Evolutionary conservation across 2,113 vertebrate genomes (phyloP).

Genomic region (Lethenteron reissneri): DNA sequence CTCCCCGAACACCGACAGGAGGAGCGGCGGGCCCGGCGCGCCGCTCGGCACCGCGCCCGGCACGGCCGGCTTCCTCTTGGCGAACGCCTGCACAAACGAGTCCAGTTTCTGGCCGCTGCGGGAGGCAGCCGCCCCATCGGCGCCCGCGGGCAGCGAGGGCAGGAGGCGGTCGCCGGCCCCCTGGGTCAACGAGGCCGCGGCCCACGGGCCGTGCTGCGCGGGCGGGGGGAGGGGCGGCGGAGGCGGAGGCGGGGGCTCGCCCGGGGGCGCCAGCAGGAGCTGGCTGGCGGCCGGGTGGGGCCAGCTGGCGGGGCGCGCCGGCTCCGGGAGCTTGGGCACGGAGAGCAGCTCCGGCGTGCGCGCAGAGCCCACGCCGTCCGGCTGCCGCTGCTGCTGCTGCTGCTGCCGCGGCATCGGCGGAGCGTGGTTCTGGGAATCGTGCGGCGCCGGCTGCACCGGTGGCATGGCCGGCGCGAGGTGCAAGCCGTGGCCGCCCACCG

Average conservation of each 20-base stretch:
- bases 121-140: too few relatives aligned
- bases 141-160: not conserved
- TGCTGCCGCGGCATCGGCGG: too few relatives aligned
- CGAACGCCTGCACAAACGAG: slow-evolving; percentile 3
- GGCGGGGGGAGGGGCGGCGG: not conserved
- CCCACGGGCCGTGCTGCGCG: not conserved
- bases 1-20: too few relatives aligned
- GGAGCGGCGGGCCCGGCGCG: too few relatives aligned
- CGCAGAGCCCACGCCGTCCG: too few relatives aligned
- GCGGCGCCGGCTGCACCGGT: too few relatives aligned
- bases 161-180: not conserved
- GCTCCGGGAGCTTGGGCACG: not conserved
- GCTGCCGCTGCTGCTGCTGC: too few relatives aligned
- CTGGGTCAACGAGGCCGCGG: too few relatives aligned
- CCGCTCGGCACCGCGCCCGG: not conserved
- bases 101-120: not conserved
- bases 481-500: too few relatives aligned
- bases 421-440: too few relatives aligned
- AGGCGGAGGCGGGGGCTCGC: not conserved
- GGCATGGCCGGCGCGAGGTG: too few relatives aligned
- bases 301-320: slow-evolving; percentile 2
- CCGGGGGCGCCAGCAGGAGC: not conserved
- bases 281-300: not conserved
- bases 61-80: not conserved
- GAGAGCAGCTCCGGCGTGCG: too few relatives aligned